Base-by-base conservation (phyloP, 2,113 vertebrate species). In the Anolis carolinensis region DNA sequence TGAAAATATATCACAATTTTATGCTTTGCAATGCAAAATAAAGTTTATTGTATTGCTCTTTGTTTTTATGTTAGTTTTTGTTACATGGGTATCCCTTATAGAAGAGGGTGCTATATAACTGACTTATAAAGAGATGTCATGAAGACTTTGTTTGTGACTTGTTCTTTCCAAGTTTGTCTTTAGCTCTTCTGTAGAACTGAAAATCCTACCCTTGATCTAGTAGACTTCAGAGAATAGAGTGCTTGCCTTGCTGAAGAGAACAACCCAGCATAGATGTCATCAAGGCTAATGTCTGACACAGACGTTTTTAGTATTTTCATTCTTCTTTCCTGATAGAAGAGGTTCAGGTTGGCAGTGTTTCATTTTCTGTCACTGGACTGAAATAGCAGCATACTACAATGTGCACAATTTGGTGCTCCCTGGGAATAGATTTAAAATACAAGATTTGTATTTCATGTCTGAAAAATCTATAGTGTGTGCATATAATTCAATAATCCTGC, bases 401-500 rank as follows among this genome's bases (percentile, higher is more conserved):
- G 67, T 67, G n/a, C 23, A 32, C 84, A 71, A 70, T 7, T 30
- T 70, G 32, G 48, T 72, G 67, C 13, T 62, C 50, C 23, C 50
- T 13, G 34, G 36, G 71, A 79, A 68, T 32, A 85, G n/a, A 44
- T 85, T 85, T 62, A 79, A 85, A 79, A 79, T 79, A 79, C 16
- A 85, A 59, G n/a, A 59, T 63, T 74, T 65, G 36, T 81, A 81
- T 80, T 86, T 86, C 55, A 74, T 39, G 78, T 50, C 55, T 86
- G 52, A 86, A 63, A 79, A 80, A 34, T 74, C 85, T 71, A 80
- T 73, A 80, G 70, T 71, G 32, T 62, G 21, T 84, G 4, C 65
- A 3, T 80, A 50, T 81, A 81, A 86, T 81, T 86, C 85, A 86
- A 81, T 86, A 79, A 65, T 63, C n/a, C 78, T 74, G 59, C 68